phyloP scores from a whole-genome alignment of 1,140 invertebrate genomes.

The Hesperophylax magnus region DNA sequence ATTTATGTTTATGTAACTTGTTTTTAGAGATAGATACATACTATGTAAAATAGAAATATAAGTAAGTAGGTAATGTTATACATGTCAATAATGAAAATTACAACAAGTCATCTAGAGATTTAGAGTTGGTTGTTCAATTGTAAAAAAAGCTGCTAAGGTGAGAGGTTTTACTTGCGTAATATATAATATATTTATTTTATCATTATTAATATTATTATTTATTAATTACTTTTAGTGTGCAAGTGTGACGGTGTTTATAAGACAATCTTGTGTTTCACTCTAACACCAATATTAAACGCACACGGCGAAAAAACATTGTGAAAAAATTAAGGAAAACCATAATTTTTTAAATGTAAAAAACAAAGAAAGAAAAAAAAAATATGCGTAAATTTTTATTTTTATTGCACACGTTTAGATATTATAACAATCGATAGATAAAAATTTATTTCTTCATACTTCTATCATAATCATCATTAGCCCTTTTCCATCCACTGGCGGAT shows the following conservation, averaged over 20 bases:
- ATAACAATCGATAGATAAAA: not conserved
- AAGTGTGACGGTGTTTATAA: slow-evolving; percentile 49
- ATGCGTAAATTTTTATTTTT: not conserved
- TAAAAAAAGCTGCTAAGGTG: slow-evolving; percentile 16
- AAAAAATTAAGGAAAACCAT: slow-evolving; percentile 19
- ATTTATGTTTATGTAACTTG: not conserved
- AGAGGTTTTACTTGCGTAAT: slow-evolving; percentile 4
- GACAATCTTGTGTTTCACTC: slow-evolving; percentile 44
- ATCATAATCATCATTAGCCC: no score
- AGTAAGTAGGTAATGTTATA: no score
- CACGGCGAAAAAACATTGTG: not conserved
- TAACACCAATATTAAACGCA: slow-evolving; percentile 48
- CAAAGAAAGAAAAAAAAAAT: no score
- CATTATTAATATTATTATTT: slow-evolving; percentile 38
- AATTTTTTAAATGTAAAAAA: not conserved
- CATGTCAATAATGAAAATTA: slow-evolving; percentile 1
- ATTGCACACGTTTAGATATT: slow-evolving; percentile 19
- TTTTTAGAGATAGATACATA: slow-evolving; percentile 10
- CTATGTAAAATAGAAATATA: not conserved
- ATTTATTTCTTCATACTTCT: no score
- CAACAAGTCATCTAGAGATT: not conserved
- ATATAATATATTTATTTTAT: slow-evolving; percentile 35
- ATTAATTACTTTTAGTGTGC: slow-evolving; percentile 46
- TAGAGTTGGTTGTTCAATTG: no score
- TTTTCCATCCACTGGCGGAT: no score